Base-by-base conservation (phyloP, 2,888 invertebrate species). In the Phrixothrix hirtus region DNA sequence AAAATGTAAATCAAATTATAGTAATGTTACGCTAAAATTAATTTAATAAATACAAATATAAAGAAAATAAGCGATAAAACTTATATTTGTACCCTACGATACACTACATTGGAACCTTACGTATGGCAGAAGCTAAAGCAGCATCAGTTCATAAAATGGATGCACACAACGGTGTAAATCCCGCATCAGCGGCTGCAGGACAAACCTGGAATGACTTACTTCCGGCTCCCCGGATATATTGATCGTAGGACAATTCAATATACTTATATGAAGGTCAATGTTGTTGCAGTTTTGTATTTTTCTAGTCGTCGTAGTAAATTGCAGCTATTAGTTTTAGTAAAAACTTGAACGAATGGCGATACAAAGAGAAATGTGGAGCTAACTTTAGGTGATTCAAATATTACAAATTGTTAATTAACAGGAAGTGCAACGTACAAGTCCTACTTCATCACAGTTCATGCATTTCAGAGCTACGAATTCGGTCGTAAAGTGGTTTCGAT, bases 361-460 rank as follows among this genome's bases (percentile, higher is more conserved):
- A n/a, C n/a, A n/a, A n/a, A n/a, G n/a, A n/a, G n/a, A n/a, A n/a
- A n/a, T n/a, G n/a, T n/a, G n/a, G n/a, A n/a, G n/a, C n/a, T n/a
- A n/a, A n/a, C n/a, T n/a, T n/a, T n/a, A n/a, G n/a, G n/a, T n/a
- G n/a, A n/a, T n/a, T n/a, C n/a, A n/a, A n/a, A n/a, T n/a, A 15
- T 10, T 17, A 16, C 1, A 39, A 27, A 10, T 38, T 21, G 32
- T 9, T 16, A 30, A 52, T 48, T 75, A 89, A 78, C 97, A 97
- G 58, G 86, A 83, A 65, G 87, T 87, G 77, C 96, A 97, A 65
- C 87, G 84, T 29, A 95, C 89, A 37, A 97, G 83, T 35, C 96
- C 97, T 47, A 93, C 94, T 76, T 95, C 95, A 73, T 97, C 95
- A 77, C 95, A 95, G 75, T 90, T 91, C 89, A 93, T 93, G 77